A percentile compares a stretch with the other conserved stretches of the same genome.
Conservation (phyloP, 2,113 vertebrate genomes). For the Tricholaema leucomelas region DNA sequence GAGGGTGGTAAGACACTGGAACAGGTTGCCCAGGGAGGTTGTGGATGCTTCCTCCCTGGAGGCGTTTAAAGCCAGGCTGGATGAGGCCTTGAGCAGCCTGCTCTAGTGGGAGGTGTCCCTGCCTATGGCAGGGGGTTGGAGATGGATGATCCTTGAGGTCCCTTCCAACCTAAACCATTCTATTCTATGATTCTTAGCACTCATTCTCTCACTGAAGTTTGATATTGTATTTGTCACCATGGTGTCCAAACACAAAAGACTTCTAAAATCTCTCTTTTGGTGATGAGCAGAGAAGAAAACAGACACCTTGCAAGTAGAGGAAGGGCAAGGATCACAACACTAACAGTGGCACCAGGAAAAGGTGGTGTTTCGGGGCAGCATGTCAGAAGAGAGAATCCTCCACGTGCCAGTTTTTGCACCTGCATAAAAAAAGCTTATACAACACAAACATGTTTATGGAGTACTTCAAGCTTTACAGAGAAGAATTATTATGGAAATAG, state of each 20-base stretch:
- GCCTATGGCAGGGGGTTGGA: too few species aligned
- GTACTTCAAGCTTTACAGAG: background rate
- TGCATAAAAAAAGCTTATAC: background rate
- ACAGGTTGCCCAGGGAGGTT: too few species aligned
- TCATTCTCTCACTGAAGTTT: background rate
- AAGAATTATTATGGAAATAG: background rate
- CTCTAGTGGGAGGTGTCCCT: too few species aligned
- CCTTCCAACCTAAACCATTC: too few species aligned
- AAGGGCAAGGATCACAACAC: background rate
- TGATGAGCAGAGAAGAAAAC: background rate
- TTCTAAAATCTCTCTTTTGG: background rate
- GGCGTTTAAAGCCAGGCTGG: too few species aligned
- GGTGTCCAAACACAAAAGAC: background rate
- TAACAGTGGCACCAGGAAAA: background rate
- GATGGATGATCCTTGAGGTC: too few species aligned
- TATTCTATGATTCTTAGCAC: too few species aligned
- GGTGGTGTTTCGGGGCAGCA: background rate
- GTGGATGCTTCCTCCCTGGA: too few species aligned
- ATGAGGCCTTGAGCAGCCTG: too few species aligned
- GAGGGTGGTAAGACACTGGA: too few species aligned
- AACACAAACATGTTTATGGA: background rate
- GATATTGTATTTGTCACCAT: background rate
- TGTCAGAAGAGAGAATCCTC: background rate
- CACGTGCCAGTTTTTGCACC: background rate
- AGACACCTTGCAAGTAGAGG: background rate